Evolutionary conservation across 1,140 invertebrate genomes (phyloP).

Genomic region (Plutomurus gul): DNA sequence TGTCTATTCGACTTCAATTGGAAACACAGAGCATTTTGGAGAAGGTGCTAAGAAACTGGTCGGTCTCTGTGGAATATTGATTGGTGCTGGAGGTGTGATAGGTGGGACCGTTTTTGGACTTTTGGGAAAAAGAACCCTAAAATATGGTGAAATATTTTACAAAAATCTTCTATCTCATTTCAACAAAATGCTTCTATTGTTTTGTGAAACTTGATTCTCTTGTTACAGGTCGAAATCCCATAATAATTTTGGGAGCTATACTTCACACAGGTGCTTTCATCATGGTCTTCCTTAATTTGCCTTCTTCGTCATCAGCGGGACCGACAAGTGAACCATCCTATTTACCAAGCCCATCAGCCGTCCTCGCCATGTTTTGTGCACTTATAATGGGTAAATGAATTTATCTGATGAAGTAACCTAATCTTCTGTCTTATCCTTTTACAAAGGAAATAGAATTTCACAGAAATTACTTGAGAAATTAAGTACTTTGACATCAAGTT

Average conservation of each 20-base stretch:
- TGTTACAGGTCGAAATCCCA: conserved; percentile 47
- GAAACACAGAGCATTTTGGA: conserved; percentile 64
- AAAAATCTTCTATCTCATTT: not conserved
- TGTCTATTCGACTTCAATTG: conserved; percentile 69
- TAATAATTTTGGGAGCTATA: conserved; percentile 45
- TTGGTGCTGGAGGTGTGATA: conserved; percentile 88
- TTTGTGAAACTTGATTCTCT: not conserved
- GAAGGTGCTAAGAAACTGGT: conserved; percentile 79
- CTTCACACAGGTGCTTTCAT: conserved; percentile 36
- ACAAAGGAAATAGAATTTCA: too few relatives aligned
- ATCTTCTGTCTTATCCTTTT: not conserved
- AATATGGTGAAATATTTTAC: not conserved
- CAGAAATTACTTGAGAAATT: too few relatives aligned
- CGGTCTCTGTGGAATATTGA: conserved; percentile 88
- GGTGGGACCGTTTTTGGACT: conserved; percentile 87
- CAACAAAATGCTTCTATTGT: not conserved
- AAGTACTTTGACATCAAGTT: too few relatives aligned
- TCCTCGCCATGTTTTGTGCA: conserved; percentile 42
- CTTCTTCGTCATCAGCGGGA: conserved; percentile 36
- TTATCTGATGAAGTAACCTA: not conserved
- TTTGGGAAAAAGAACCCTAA: conserved; percentile 64
- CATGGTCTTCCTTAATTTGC: conserved; percentile 47
- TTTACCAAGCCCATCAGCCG: conserved; percentile 26
- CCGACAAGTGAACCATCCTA: conserved; percentile 39
- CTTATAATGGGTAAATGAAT: conserved; percentile 42